These are phyloP conservation scores for Plotosus lineatus DNA, from an alignment of 2,113 vertebrate genomes.

Conservation along the genomic window DNA sequence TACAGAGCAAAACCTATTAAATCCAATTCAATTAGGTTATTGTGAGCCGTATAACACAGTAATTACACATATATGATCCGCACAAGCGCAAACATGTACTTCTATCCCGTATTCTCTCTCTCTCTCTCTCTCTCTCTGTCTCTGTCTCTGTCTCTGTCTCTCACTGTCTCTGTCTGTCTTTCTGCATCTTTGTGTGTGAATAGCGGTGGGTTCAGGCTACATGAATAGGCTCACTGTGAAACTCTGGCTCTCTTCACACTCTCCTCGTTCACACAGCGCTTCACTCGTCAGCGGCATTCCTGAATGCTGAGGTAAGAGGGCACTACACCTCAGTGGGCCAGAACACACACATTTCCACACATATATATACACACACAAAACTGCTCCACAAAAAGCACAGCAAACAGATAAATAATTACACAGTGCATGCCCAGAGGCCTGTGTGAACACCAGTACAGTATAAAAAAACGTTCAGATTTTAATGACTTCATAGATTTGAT, in stretches of 20 bases:
- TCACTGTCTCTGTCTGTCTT: constrained; percentile 54
- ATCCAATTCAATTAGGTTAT: neutral
- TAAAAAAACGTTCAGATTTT: neutral
- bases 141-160: constrained; percentile 15
- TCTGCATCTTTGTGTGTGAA: constrained; percentile 72
- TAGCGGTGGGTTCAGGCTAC: constrained; percentile 66
- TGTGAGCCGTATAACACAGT: constrained; percentile 25
- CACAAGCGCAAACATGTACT: neutral
- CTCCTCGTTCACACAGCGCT: constrained; percentile 60
- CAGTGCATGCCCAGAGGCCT: constrained; percentile 20
- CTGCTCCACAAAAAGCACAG: constrained; percentile 35
- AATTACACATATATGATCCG: constrained; percentile 19
- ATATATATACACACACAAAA: constrained; percentile 34
- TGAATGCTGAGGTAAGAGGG: constrained; percentile 77
- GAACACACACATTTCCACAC: constrained; percentile 47
- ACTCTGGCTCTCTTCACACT: constrained; percentile 73
- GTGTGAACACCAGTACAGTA: neutral
- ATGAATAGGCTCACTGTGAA: constrained; percentile 80
- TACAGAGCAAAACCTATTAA: neutral
- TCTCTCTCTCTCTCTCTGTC: neutral
- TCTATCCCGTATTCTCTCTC: neutral
- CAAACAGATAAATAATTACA: constrained; percentile 23
- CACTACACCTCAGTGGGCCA: constrained; percentile 57
- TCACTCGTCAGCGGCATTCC: constrained; percentile 75
- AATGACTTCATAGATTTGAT: neutral